Evolutionary conservation across 1,140 invertebrate genomes (phyloP).

Genomic region (Papilio helenus): DNA sequence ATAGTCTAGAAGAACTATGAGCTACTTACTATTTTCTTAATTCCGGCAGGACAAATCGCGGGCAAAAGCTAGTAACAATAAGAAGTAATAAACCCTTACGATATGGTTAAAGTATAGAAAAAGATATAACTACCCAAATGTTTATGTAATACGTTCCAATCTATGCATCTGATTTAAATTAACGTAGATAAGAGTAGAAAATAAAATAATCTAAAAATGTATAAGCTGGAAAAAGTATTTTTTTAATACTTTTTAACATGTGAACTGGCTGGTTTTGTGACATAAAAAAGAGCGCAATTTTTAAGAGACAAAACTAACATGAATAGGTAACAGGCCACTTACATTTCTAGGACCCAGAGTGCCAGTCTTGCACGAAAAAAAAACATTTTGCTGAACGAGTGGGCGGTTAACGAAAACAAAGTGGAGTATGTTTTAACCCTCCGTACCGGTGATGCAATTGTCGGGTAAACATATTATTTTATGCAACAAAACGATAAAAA

Average conservation of each 20-base stretch:
- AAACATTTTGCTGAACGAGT: conserved; percentile 30
- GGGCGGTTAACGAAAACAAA: conserved; percentile 40
- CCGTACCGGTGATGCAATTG: conserved; percentile 32
- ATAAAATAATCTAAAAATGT: not conserved
- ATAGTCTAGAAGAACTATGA: too few species aligned
- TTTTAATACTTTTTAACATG: conserved; percentile 24
- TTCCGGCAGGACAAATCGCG: too few species aligned
- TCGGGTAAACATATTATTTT: conserved; percentile 40
- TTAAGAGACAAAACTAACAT: conserved; percentile 36
- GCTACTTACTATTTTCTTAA: too few species aligned
- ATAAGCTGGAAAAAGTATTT: not conserved
- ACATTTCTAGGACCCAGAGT: conserved; percentile 26
- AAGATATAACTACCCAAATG: too few species aligned
- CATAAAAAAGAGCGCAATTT: conserved; percentile 28
- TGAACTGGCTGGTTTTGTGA: conserved; percentile 23
- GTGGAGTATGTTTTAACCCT: conserved; percentile 41
- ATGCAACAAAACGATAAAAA: conserved; percentile 40
- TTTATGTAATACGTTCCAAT: not conserved
- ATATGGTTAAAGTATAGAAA: too few species aligned
- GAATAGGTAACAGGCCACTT: conserved; percentile 39
- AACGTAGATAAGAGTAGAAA: not conserved
- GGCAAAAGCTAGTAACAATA: not conserved
- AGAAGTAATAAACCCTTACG: too few species aligned
- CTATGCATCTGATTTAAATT: not conserved
- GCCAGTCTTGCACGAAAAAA: conserved; percentile 28